Evolutionary conservation across 2,888 invertebrate genomes (phyloP), one percentile per base, ranked within the genome.

Genomic region (Microdon myrmicae): DNA sequence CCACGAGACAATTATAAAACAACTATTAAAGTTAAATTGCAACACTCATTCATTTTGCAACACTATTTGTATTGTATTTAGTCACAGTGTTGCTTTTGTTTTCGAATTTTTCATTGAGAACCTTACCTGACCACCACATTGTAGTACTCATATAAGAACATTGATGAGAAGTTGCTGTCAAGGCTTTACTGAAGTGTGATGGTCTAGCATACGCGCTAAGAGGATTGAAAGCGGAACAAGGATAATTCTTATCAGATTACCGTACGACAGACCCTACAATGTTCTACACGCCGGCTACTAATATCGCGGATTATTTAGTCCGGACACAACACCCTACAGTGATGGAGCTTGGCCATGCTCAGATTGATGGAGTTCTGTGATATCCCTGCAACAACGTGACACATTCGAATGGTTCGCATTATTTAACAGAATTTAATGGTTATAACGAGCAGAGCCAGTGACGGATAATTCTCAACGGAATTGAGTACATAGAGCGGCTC

Each of bases 221-320:
- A 44, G 32, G 13, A 9, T 25, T 19, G 8, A 20, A 32, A 31
- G 9, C 17, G 31, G 39, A 29, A 22, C 47, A 47, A 28, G 56
- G 49, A 56, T 64, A 45, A 41, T 44, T 32, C 41, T 51, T 34
- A 64, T 64, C 61, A 64, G 61, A 64, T 64, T 51, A 64, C 45
- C 39, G 51, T 37, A 56, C 45, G 61, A 32, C 26, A 28, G 39
- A 20, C 31, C 8, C 23, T 25, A 31, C 51, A 56, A 56, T 64
- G 61, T 56, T 64, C 12, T 26, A 64, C 61, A 64, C 17, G 49
- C 45, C 31, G 23, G 31, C 51, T 41, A 64, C 61, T 64, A 64
- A 56, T 64, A 64, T 51, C 23, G 49, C n/a, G 56, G 61, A 64
- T 56, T 56, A 64, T 56, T 56, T 64, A 56, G 39, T 45, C 39